Evolutionary conservation across 2,888 invertebrate genomes (phyloP), one percentile per base, ranked within the genome.

Genomic region (Caenorhabditis sp.): DNA sequence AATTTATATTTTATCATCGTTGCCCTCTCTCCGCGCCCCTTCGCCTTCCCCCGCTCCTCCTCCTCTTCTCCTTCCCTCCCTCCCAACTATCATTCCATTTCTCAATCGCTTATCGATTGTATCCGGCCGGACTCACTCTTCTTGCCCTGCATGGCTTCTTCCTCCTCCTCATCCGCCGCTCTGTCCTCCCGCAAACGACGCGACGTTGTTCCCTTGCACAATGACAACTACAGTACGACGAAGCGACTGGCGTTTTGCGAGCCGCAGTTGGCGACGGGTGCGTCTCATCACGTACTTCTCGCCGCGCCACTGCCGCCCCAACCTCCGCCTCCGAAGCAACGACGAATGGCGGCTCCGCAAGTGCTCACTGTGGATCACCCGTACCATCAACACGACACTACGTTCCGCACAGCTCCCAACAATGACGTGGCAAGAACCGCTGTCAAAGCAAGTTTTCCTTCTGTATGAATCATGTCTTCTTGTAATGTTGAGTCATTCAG

Each of bases 201-300:
- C 40, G 56, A 61, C 18, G 32, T n/a, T n/a, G n/a, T 24, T 51
- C 26, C 11, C n/a, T 44, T 8, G 32, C 18, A 11, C 15, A 15
- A 32, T n/a, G 32, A 62, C 40, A 72, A 26, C 60, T 69, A 78
- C 76, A 76, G 76, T 64, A 76, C 76, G 67, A 80, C 80, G 80
- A 80, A 80, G 80, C 80, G 80, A 74, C 68, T 74, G 80, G 74
- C 80, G 64, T 67, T 65, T 74, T 69, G 80, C 64, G 80, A 80
- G 74, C 71, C 79, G 70, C 80, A 80, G 80, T 74, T 74, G 80
- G 74, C 74, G 74, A 69, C 78, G 70, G 69, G 69, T 64, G 80
- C 72, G 67, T 78, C 69, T 56, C 62, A 68, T 72, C 80, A 72
- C 71, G 79, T 71, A 55, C 71, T 79, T 70, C 60, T 69, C 56